Evolutionary conservation across 2,888 invertebrate genomes (phyloP), one percentile per base, ranked within the genome.

Genomic region (Nomada ruficornis): DNA sequence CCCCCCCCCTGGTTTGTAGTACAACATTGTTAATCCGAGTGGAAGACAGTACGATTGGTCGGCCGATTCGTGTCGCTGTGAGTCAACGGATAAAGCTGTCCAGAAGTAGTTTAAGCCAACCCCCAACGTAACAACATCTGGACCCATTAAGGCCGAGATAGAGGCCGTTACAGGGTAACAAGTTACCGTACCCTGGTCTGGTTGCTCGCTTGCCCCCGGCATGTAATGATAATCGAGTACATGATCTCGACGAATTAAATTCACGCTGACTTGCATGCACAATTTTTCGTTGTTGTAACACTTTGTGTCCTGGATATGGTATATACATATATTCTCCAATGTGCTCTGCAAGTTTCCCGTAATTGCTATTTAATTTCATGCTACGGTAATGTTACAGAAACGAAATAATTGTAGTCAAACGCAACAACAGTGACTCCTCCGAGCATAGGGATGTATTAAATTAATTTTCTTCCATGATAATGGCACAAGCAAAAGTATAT

Each of bases 31-130:
- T 88, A 88, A 88, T 87, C 86, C 85, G 60, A 67, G 76, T 65
- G 85, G 82, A 85, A 78, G 82, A 64, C 77, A 77, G 71, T 62
- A 78, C 86, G 86, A 86, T 87, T 83, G 88, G 86, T 80, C 85
- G 85, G 77, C 86, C 86, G 78, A 86, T 86, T 77, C 83, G 78
- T 82, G 86, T 83, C 86, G 86, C 88, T 85, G 85, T 80, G 78
- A 85, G 80, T 80, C 82, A 83, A 36, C 73, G 85, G 88, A 88
- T 88, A 88, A 88, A 88, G 86, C 88, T 86, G 83, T 85, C 86
- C 87, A 86, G 87, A 87, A 87, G 86, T 88, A 86, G 80, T 85
- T 88, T 88, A 88, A 88, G 88, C 86, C 83, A 77, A 64, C 80
- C 80, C 64, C 63, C 76, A 68, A 87, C 82, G 82, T 88, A 86